Evolutionary conservation across 2,888 invertebrate species (phyloP), one percentile per base, ranked within the genome.

Genomic region (Argyresthia goedartella): DNA sequence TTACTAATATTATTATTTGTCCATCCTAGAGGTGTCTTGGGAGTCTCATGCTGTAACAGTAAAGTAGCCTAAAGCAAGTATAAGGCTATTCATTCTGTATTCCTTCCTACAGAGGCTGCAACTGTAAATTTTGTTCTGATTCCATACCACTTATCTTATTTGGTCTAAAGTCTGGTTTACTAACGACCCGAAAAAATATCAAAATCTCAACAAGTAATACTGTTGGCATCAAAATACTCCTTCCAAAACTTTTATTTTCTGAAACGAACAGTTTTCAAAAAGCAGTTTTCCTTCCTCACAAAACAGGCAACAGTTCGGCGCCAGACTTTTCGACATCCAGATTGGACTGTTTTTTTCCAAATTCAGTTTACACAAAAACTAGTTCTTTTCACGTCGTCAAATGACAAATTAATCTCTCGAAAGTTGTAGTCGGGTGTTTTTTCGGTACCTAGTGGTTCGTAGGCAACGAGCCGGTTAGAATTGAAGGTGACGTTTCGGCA

Each of bases 351-450:
- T 34, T 34, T 47, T 16, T 47, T 25, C 13, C 11, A 15, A 34
- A 34, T 47, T 47, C 33, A 8, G 13, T 47, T 7, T 25, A 25
- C n/a, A 4, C 8, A 25, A 49, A 14, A 16, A 14, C 16, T 25
- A 25, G 25, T 25, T 25, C 25, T 25, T 25, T 25, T 25, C 25
- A 25, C 25, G 25, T 25, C 25, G 71, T 63, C 80, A 82, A 85
- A 82, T 84, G 84, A 82, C 82, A 77, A 82, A 81, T 79, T 85
- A 84, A 85, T 84, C 79, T 74, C 71, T 82, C 60, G 73, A 81
- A 79, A 81, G 78, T 77, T 41, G 63, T 61, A 58, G 64, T 64
- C 56, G 54, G 60, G 60, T 65, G 8, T 11, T 14, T 44, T 49
- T 36, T 47, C 15, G 39, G 45, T 25, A 63, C 56, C 59, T 65